phyloP scores from a whole-genome alignment of 1,140 invertebrate species.

The Orchestia grillus region DNA sequence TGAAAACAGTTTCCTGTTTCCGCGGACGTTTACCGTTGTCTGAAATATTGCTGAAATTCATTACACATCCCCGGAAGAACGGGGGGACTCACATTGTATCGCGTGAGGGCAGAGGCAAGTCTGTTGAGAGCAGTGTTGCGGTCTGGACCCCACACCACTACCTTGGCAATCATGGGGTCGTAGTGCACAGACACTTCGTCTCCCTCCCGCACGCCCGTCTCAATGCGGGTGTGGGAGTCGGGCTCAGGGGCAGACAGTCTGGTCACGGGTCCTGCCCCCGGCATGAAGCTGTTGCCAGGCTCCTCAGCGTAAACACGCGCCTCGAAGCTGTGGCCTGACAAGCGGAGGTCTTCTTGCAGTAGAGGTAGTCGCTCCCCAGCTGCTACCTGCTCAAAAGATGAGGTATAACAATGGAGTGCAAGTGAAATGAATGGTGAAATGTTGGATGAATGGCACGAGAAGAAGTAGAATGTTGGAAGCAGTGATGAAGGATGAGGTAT shows the following conservation, averaged over 20 bases:
- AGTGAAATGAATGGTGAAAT: too few relatives aligned
- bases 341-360: slow-evolving; percentile 81
- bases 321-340: slow-evolving; percentile 75
- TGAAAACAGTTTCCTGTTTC: too few relatives aligned
- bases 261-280: slow-evolving; percentile 83
- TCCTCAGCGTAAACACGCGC: slow-evolving; percentile 97
- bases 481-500: too few relatives aligned
- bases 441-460: too few relatives aligned
- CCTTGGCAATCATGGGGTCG: slow-evolving; percentile 99
- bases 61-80: not conserved
- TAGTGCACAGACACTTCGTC: slow-evolving; percentile 96
- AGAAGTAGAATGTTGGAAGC: too few relatives aligned
- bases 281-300: slow-evolving; percentile 88
- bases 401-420: not conserved
- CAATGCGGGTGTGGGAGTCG: slow-evolving; percentile 6
- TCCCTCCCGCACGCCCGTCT: slow-evolving; percentile 71
- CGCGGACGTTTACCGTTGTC: not conserved
- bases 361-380: slow-evolving; percentile 87
- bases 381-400: slow-evolving; percentile 76
- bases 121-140: slow-evolving; percentile 85
- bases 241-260: slow-evolving; percentile 79
- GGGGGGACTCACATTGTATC: slow-evolving; percentile 83
- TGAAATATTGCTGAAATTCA: not conserved
- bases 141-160: slow-evolving; percentile 94
- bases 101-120: slow-evolving; percentile 80